Evolutionary conservation across 2,888 invertebrate species (phyloP), one percentile per base, ranked within the genome.

Genomic region (Minunthozetes semirufus): DNA sequence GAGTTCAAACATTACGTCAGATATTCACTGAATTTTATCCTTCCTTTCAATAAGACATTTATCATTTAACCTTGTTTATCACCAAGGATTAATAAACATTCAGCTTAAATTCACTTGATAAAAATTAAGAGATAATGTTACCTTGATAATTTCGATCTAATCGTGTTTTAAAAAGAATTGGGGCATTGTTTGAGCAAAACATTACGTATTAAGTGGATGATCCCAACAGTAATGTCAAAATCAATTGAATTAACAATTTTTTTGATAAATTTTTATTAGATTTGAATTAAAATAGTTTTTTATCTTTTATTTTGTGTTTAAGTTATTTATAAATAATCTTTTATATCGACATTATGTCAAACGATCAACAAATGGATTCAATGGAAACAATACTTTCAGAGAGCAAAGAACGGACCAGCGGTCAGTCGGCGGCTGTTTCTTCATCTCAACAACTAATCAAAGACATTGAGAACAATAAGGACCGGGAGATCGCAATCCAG

Each of bases 401-500:
- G 22, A 59, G 25, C 22, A 17, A 61, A 29, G 33, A 29, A 9
- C 56, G 56, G 13, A 4, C 29, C 29, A 17, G n/a, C 25, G 33
- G 29, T 29, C 33, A 56, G 56, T 56, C 56, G 56, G n/a, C 56
- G 56, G 11, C 61, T 9, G 1, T 56, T 3, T 56, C 56, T 19
- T 56, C 56, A 22, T n/a, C 56, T 9, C 56, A 56, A 19, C 56
- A 56, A 19, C 19, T 56, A 13, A 56, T 61, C n/a, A 61, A 61
- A 61, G 61, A 61, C 25, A 59, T 59, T 25, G 61, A 61, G 33
- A 61, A 61, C 29, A 9, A 29, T 61, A 61, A 61, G 61, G 73
- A 73, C 61, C 61, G 73, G 29, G 73, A 73, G 22, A 42, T 61
- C 29, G 73, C 61, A 3, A 38, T 38, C n/a, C 38, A 73, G 61